Base-by-base conservation (phyloP, 2,888 invertebrate genomes). In the Drosophila histrio region DNA sequence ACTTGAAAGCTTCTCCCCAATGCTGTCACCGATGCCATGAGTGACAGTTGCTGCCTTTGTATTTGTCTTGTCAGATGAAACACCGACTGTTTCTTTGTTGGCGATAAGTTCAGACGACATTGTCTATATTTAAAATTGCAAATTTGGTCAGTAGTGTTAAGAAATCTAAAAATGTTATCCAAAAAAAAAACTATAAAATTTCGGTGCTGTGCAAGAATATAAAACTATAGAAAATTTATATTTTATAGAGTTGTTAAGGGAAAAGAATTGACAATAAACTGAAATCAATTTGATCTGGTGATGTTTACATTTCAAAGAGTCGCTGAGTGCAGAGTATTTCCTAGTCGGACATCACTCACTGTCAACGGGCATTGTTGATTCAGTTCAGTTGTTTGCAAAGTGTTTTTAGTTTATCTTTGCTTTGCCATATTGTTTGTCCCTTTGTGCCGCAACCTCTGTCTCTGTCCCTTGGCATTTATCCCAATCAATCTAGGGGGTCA, bases 1-100 rank as follows among this genome's bases (percentile, higher is more conserved):
- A 52, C 46, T 63, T 0, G 13, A 17, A 2, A 8, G 11, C 17
- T 54, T 69, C 11, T 47, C 62, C 7, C 15, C 6, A 8, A 34
- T 8, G 17, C 57, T 62, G 32, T 72, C 74, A 0, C 74, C 69
- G 7, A 68, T 58, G 15, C 13, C 36, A 15, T 24, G 8, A 4
- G 34, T 26, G 0, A 49, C 47, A 28, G 9, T 32, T 34, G 22
- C 8, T 6, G 34, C 8, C 13, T 32, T 38, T 0, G 6, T 56
- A 8, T 36, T 34, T 1, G 15, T 4, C 0, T 3, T 21, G 3
- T 21, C 11, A 2, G 2, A 8, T 5, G 38, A 2, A 6, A 22
- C 8, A 3, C 9, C 8, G 28, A 8, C 3, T 3, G 17, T 11
- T 19, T 58, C 46, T 1, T 26, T n/a, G 5, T 26, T n/a, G 4